phyloP scores from a whole-genome alignment of 2,888 invertebrate genomes.

The Tenthredo mesomela region DNA sequence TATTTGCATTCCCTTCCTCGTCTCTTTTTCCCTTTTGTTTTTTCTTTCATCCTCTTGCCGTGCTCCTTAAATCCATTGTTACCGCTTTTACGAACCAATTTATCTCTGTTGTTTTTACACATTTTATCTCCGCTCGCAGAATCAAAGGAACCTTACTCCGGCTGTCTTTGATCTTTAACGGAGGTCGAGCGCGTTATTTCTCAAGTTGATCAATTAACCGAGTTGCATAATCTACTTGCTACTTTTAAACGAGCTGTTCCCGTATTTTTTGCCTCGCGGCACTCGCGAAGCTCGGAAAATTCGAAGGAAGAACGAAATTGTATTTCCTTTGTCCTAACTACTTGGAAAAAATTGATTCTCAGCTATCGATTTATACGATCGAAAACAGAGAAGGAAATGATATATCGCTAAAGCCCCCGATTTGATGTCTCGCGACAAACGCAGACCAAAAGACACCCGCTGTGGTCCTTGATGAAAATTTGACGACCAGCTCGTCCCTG shows the following conservation, averaged over 20 bases:
- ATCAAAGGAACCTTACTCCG: not conserved
- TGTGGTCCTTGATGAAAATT: slow-evolving; percentile 39
- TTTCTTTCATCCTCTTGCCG: not conserved
- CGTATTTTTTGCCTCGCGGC: not conserved
- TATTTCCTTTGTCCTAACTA: not conserved
- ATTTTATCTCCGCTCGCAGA: not conserved
- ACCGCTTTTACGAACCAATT: not conserved
- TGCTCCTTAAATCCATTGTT: slow-evolving; percentile 27
- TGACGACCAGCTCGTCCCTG: slow-evolving; percentile 32
- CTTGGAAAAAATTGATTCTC: not conserved
- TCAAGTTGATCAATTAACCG: slow-evolving; percentile 40
- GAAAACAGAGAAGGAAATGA: not conserved
- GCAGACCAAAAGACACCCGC: slow-evolving; percentile 7
- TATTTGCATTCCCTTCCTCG: not conserved
- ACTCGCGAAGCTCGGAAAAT: not conserved
- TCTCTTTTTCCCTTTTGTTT: not conserved
- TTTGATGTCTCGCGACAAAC: not conserved
- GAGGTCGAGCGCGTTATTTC: not conserved
- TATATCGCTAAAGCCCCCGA: not conserved
- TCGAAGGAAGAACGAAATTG: not conserved
- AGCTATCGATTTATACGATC: not conserved
- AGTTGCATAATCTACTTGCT: not conserved
- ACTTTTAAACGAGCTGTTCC: not conserved
- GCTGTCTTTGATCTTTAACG: slow-evolving; percentile 4
- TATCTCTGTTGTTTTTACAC: not conserved